Base-by-base conservation (phyloP, 2,888 invertebrate genomes). In the Drosophila ustulata region DNA sequence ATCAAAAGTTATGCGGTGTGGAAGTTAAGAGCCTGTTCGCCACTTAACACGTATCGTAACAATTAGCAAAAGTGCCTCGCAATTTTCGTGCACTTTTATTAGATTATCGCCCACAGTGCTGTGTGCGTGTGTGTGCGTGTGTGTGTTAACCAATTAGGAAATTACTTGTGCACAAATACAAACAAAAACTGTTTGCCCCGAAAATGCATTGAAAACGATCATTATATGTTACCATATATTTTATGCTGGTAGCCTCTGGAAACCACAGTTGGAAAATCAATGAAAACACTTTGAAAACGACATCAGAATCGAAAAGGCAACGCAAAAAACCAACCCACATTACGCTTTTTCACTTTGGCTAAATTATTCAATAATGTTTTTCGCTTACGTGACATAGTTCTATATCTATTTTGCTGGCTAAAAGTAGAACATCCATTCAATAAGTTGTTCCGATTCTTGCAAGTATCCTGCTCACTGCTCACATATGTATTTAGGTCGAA, bases 91-190 rank as follows among this genome's bases (percentile, higher is more conserved):
- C 70, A 68, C 62, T 67, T 82, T 72, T 64, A 71, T 65, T 62
- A 53, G 67, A 57, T 55, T 68, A 46, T 61, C 28, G 61, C 56
- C 80, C 83, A 80, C 56, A 28, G 77, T 77, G 59, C 51, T n/a
- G 41, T 25, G 23, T 25, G 23, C 18, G 28, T 49, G 11, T 39
- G 41, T 23, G 11, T 45, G 50, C 32, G 13, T 64, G 46, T 59
- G 43, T 34, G 25, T 61, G 28, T 66, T 55, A 76, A 61, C 79
- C 84, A 82, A 82, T 82, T 82, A 82, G 74, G 59, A 81, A 81
- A 84, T 84, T 81, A 76, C 73, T 80, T 71, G 66, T 64, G 75
- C 52, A 43, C 66, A 62, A 74, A 68, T 45, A 67, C 37, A 50
- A 75, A 75, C 51, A 52, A 34, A 18, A 45, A 52, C 26, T 58